These are phyloP conservation scores for Lepidocyrtoides sp. DNA, from an alignment of 2,888 invertebrate genomes.

Conservation along the genomic window DNA sequence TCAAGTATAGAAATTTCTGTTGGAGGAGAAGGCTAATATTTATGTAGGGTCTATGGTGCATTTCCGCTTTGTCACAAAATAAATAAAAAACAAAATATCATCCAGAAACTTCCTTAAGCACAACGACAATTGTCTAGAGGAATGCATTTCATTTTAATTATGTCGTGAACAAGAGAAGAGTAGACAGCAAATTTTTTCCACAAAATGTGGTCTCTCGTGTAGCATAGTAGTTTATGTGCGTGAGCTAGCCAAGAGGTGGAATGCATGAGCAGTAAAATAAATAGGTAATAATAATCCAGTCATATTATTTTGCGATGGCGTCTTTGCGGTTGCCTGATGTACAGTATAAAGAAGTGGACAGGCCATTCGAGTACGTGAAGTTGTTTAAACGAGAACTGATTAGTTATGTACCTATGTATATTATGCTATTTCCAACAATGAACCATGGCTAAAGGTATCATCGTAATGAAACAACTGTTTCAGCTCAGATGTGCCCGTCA, in stretches of 20 bases:
- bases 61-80: constrained; percentile 32
- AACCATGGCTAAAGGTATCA: not conserved
- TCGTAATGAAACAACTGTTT: too few species aligned
- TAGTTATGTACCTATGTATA: not conserved
- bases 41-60: not conserved
- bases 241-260: not conserved
- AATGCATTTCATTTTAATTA: not conserved
- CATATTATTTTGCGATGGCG: not conserved
- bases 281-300: too few species aligned
- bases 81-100: not conserved
- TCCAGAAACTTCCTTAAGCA: not conserved
- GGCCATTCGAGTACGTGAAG: too few species aligned
- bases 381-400: not conserved
- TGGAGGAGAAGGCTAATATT: too few species aligned
- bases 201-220: not conserved
- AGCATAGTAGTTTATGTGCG: not conserved
- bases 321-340: not conserved
- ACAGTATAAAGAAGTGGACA: not conserved
- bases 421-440: not conserved
- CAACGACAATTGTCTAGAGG: not conserved
- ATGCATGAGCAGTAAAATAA: too few species aligned
- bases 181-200: not conserved
- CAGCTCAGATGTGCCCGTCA: not conserved
- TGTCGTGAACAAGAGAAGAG: not conserved
- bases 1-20: not conserved